Base-by-base conservation (phyloP, 64 coral and sea anemone genomes). In the Stichodactyla helianthus region DNA sequence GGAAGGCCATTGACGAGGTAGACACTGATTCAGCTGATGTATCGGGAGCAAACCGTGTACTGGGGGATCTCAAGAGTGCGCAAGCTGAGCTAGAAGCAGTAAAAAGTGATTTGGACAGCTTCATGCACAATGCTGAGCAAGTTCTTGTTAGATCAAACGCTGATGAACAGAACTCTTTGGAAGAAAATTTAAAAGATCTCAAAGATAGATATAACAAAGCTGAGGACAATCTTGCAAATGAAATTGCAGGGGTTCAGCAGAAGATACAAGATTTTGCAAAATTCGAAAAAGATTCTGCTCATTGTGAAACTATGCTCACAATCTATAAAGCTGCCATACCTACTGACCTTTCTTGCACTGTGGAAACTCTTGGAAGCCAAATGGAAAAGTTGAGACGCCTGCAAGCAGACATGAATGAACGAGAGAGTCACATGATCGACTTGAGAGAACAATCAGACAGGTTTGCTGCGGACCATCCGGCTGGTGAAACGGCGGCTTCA, bases 311-410 rank as follows among this genome's bases (percentile, higher is more conserved):
- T 77, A 77, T 97, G 53, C 51, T 97, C 22, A 97, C 90, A 25
- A 93, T 97, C 68, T 97, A 93, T 61, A 63, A 93, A 88, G 91
- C 91, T 58, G 90, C 94, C 52, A 31, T 85, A 5, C 94, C 94
- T 18, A 86, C 85, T 58, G 80, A 93, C 27, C 50, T 87, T 55
- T 74, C 79, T 4, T 85, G 58, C 86, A 89, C 90, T 23, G 87
- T 88, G 53, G 94, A 97, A 80, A 92, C 91, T n/a, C 16, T 97
- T 68, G 80, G 59, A 31, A 86, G 87, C 82, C 91, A 97, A 70
- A 90, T 89, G 82, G 88, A 76, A 56, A 93, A 97, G 80, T 79
- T 97, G n/a, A 89, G 52, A 70, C 82, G 91, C 58, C 85, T 97
- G 19, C 63, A 90, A 54, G 59, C 65, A 31, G 94, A 97, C 60